A percentile compares a stretch with the other conserved stretches of the same genome.
These are phyloP conservation scores for Parasteatoda lunata DNA, from an alignment of 2,888 invertebrate genomes.

Conservation along the genomic window DNA sequence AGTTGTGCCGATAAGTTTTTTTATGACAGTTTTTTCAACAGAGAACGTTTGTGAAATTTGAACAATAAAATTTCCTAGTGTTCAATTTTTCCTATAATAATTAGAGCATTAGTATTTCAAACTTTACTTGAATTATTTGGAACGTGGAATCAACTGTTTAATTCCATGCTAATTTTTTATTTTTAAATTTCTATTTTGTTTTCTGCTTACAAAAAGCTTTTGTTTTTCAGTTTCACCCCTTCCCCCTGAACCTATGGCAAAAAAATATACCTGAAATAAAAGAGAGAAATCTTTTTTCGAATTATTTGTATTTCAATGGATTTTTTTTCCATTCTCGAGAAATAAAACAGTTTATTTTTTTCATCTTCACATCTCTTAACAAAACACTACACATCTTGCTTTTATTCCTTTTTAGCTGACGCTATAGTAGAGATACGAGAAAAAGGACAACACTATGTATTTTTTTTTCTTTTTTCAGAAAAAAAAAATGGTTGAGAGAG, in stretches of 20 bases:
- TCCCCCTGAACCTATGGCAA: background rate
- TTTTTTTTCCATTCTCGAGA: conserved; percentile 19
- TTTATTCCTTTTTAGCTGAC: background rate
- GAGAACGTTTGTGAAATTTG: too few species aligned
- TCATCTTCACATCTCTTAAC: background rate
- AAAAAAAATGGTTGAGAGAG: background rate
- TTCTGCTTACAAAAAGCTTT: background rate
- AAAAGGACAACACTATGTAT: background rate
- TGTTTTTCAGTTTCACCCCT: background rate
- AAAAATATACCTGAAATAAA: background rate
- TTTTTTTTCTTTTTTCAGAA: background rate
- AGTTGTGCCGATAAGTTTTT: too few species aligned
- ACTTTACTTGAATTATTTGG: too few species aligned
- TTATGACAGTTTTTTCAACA: too few species aligned
- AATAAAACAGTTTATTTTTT: conserved; percentile 11
- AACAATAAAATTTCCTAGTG: too few species aligned
- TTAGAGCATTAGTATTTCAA: too few species aligned
- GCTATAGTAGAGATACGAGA: background rate
- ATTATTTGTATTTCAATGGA: background rate
- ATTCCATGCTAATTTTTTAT: too few species aligned
- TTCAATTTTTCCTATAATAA: too few species aligned
- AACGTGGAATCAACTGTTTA: too few species aligned
- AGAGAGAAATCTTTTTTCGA: background rate
- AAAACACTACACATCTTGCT: background rate
- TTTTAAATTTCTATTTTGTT: too few species aligned